Conservation (phyloP, 1,140 invertebrate species). For the Temnothorax longispinosus region DNA sequence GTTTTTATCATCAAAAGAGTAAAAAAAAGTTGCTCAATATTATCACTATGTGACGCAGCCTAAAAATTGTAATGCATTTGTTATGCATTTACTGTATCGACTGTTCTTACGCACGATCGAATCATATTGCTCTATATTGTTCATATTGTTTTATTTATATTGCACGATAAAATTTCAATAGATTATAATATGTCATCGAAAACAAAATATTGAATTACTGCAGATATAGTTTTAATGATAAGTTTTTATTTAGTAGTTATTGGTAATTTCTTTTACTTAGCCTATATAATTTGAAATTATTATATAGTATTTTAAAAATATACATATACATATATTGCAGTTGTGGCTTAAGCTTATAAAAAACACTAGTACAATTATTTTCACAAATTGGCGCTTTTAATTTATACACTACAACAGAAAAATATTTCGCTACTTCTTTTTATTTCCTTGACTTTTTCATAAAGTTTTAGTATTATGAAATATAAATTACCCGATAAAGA, state of each 20-base stretch:
- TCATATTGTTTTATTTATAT: background rate
- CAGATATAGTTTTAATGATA: no score
- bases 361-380: background rate
- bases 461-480: background rate
- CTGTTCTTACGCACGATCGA: background rate
- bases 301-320: background rate
- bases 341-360: background rate
- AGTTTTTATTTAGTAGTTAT: no score
- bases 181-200: no score
- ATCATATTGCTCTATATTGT: background rate
- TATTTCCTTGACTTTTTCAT: background rate
- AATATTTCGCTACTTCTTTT: background rate
- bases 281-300: background rate
- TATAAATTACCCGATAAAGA: background rate
- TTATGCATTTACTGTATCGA: background rate
- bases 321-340: background rate
- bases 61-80: background rate
- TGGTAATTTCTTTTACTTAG: background rate
- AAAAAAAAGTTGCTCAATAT: background rate
- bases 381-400: background rate
- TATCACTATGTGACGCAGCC: background rate
- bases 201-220: no score
- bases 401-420: background rate
- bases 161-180: background rate
- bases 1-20: background rate